Conservation (phyloP, 2,888 invertebrate species). For the Epinotia ramella region DNA sequence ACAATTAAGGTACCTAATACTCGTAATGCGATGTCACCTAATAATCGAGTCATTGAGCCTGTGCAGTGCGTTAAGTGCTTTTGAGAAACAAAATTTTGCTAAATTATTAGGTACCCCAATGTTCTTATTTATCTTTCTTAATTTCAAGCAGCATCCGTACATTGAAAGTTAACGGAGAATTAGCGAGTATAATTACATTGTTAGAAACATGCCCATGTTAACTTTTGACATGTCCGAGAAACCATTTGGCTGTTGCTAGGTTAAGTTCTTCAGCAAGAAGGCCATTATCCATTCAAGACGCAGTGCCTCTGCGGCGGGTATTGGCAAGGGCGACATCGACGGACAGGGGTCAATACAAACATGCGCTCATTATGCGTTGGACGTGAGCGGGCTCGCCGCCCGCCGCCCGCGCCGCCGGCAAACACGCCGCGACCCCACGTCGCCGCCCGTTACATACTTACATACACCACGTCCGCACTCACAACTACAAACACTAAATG, state of each 20-base stretch:
- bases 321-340: slow-evolving; percentile 52
- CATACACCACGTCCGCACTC: slow-evolving; percentile 38
- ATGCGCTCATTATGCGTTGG: slow-evolving; percentile 64
- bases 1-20: no score
- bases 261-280: slow-evolving; percentile 24
- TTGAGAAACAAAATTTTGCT: neutral
- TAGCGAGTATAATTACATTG: neutral
- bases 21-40: no score
- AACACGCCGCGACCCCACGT: slow-evolving; percentile 52
- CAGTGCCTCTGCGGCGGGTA: slow-evolving; percentile 46
- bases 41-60: no score
- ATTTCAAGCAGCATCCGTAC: neutral
- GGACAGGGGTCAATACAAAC: slow-evolving; percentile 64
- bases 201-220: neutral
- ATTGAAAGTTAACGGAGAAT: neutral
- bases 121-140: neutral
- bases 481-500: slow-evolving; percentile 41
- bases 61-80: no score
- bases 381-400: slow-evolving; percentile 52
- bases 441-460: slow-evolving; percentile 44
- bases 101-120: neutral
- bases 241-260: slow-evolving; percentile 11
- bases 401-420: slow-evolving; percentile 50
- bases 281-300: slow-evolving; percentile 52
- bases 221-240: slow-evolving; percentile 2